Percentiles rank a stretch among this genome's conserved stretches.
These are phyloP conservation scores for Clarias gariepinus DNA, from an alignment of 2,113 vertebrate species.

Conservation along the genomic window DNA sequence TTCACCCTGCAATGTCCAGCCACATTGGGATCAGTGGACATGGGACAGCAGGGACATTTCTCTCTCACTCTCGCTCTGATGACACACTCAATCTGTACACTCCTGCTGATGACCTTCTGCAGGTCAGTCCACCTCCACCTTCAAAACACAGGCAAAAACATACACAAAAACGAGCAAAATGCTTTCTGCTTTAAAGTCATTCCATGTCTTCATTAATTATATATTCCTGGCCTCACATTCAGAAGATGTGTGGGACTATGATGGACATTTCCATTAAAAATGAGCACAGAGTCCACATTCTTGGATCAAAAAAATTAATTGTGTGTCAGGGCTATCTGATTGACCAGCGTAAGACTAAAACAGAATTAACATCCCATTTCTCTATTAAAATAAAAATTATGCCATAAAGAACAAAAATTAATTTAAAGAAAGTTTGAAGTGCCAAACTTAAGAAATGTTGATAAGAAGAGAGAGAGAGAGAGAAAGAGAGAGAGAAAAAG, in stretches of 20 bases:
- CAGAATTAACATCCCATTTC: conserved; percentile 59
- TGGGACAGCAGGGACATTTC: conserved; percentile 51
- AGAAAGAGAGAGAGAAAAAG: conserved; percentile 52
- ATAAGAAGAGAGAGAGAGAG: conserved; percentile 53
- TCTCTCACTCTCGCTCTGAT: conserved; percentile 60
- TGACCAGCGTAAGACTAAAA: conserved; percentile 55
- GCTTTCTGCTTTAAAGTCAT: conserved; percentile 45
- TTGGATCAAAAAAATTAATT: conserved; percentile 59
- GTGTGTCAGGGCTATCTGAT: conserved; percentile 56
- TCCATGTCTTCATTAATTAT: conserved; percentile 59
- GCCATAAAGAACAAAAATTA: conserved; percentile 53
- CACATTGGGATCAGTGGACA: conserved; percentile 69
- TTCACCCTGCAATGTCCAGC: conserved; percentile 66
- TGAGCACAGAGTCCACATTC: conserved; percentile 58
- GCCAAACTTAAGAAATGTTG: conserved; percentile 64
- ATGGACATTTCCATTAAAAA: conserved; percentile 71
- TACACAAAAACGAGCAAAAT: conserved; percentile 21
- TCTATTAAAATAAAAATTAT: conserved; percentile 42
- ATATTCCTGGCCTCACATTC: conserved; percentile 49
- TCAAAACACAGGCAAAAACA: conserved; percentile 33
- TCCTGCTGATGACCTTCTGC: conserved; percentile 56
- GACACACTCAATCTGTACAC: conserved; percentile 65
- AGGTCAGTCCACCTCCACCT: conserved; percentile 41
- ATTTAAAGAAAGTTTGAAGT: conserved; percentile 65
- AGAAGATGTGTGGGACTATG: conserved; percentile 58